A percentile compares a stretch with the other conserved stretches of the same genome.
These are phyloP conservation scores for Meloe dianella DNA, from an alignment of 2,888 invertebrate genomes.

Conservation along the genomic window DNA sequence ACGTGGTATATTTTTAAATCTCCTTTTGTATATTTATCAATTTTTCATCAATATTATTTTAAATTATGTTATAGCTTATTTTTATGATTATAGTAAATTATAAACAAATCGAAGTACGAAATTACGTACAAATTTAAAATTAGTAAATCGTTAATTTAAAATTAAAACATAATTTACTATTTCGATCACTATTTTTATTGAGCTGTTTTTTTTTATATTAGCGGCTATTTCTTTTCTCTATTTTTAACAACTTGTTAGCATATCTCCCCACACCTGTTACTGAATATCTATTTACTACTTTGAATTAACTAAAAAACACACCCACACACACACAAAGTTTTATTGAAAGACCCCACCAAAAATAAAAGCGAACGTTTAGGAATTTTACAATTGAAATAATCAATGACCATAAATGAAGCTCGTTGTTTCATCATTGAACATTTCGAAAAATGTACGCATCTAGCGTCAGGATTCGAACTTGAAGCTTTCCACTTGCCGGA, in stretches of 20 bases:
- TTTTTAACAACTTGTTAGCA: not conserved
- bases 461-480: too few relatives aligned
- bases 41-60: not conserved
- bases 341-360: too few relatives aligned
- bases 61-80: not conserved
- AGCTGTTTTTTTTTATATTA: not conserved
- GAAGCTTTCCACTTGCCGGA: too few relatives aligned
- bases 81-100: not conserved
- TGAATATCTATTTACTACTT: not conserved
- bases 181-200: not conserved
- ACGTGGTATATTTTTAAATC: not conserved
- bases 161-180: not conserved
- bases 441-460: too few relatives aligned
- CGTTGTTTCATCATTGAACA: too few relatives aligned
- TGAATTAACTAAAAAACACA: not conserved
- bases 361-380: too few relatives aligned
- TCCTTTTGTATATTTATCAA: not conserved
- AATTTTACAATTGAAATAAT: too few relatives aligned
- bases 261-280: not conserved
- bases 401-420: too few relatives aligned
- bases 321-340: too few relatives aligned
- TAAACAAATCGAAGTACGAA: not conserved
- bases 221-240: not conserved
- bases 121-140: not conserved
- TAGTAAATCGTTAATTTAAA: not conserved